Evolutionary conservation across 2,797 vertebrate species (phyloP), one percentile per base, ranked within the genome.

Genomic region (Lagocephalus sceleratus): DNA sequence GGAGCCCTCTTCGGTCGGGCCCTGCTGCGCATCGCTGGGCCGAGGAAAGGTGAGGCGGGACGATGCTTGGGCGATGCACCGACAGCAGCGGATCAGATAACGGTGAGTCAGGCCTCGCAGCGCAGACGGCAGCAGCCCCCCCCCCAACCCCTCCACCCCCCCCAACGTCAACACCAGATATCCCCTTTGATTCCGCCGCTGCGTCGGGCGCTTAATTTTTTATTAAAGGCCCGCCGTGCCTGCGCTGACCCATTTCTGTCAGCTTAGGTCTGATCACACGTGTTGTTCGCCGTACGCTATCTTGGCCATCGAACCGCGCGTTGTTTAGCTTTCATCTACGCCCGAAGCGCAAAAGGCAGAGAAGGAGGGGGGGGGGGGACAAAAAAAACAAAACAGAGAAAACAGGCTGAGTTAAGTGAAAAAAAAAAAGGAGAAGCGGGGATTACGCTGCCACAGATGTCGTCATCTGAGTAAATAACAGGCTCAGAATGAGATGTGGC

Each of bases 21-120:
- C 8, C 32, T 35, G 32, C 32, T 35, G 8, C 14, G 32, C 32
- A 11, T 29, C 5, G 12, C 16, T n/a, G 41, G 41, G 17, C 11
- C 1, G 17, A 9, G 40, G n/a, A n/a, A 19, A 19, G 40, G 56
- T 75, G 20, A 14, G 44, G 5, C 22, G 17, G 69, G 73, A 29
- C 59, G 67, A 61, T 54, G 25, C 47, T n/a, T 26, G 54, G 60
- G 66, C 54, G 51, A 74, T 56, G 65, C 22, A 67, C 71, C 60
- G 81, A 83, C 82, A 75, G 64, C 74, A 75, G 77, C 67, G 68
- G 80, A 81, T 89, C 75, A 78, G 70, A 85, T 82, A 81, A 67
- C 64, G 19, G 68, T 84, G 84, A 87, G 76, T 85, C 83, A 84
- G 78, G 69, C 76, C 61, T 70, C 50, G 61, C 20, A 63, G 71